Evolutionary conservation across 1,140 invertebrate genomes (phyloP).

Genomic region (Macrobrachium rosenbergii): DNA sequence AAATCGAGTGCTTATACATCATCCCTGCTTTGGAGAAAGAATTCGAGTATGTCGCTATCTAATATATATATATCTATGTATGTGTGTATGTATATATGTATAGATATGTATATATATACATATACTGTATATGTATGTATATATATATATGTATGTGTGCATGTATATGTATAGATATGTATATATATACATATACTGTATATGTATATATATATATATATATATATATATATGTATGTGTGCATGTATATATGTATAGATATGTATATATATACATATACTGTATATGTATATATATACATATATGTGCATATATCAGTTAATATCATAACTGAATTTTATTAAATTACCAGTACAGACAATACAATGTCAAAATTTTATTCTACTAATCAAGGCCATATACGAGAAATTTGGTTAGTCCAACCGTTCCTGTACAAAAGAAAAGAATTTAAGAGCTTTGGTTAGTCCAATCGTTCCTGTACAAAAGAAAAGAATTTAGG

Average conservation of each 20-base stretch:
- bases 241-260: slow-evolving; percentile 1
- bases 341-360: too few relatives aligned
- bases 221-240: slow-evolving; percentile 1
- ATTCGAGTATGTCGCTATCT: too few relatives aligned
- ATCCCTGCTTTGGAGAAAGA: too few relatives aligned
- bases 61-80: too few relatives aligned
- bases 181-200: slow-evolving; percentile 10
- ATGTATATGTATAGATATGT: too few relatives aligned
- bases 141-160: slow-evolving; percentile 34
- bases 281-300: slow-evolving; percentile 22
- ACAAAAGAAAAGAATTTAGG: too few relatives aligned
- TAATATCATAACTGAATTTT: neutral
- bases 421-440: too few relatives aligned
- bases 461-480: too few relatives aligned
- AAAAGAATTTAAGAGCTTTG: too few relatives aligned
- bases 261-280: slow-evolving; percentile 33
- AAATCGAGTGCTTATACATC: too few relatives aligned
- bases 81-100: slow-evolving; percentile 28
- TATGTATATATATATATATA: slow-evolving; percentile 37
- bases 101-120: slow-evolving; percentile 23
- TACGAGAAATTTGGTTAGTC: too few relatives aligned
- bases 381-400: neutral
- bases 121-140: slow-evolving; percentile 12
- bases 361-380: neutral
- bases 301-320: neutral